A percentile compares a stretch with the other conserved stretches of the same genome.
phyloP scores from a whole-genome alignment of 2,113 vertebrate genomes.

The Oncorhynchus gorbuscha region DNA sequence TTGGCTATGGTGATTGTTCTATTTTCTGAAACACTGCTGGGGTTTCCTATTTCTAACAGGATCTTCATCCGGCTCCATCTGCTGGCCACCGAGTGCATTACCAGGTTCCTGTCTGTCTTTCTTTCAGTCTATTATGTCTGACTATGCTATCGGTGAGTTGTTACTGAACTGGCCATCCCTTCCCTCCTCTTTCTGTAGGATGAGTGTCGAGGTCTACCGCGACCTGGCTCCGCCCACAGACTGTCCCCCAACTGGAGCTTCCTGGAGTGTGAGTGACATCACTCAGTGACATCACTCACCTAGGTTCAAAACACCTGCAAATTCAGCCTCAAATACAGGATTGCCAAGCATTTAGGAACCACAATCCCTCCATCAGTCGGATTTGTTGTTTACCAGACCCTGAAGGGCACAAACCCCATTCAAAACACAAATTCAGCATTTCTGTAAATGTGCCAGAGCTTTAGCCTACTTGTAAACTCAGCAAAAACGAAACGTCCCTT shows the following conservation, averaged over 20 bases:
- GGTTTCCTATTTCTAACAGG: conserved; percentile 63
- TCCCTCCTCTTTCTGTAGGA: conserved; percentile 69
- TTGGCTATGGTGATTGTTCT: conserved; percentile 28
- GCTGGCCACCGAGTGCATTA: conserved; percentile 90
- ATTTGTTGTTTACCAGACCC: no score
- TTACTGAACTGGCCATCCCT: background rate
- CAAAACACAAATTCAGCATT: no score
- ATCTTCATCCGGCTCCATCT: conserved; percentile 75
- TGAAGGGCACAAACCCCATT: no score
- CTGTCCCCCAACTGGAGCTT: conserved; percentile 97
- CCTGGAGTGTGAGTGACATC: conserved; percentile 88
- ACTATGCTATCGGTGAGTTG: background rate
- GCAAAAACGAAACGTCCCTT: no score
- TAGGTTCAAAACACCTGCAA: no score
- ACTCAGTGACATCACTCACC: conserved; percentile 58
- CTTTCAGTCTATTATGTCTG: background rate
- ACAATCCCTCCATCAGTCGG: no score
- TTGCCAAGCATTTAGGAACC: no score
- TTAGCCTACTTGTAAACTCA: no score
- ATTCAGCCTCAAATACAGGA: no score
- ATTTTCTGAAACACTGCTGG: conserved; percentile 44
- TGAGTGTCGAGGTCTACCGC: conserved; percentile 65
- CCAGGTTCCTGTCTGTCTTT: conserved; percentile 75
- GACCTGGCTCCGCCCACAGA: conserved; percentile 83
- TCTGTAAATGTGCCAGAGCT: no score